Percentiles rank a stretch among this genome's conserved stretches.
These are phyloP conservation scores for Asbolus verrucosus DNA, from an alignment of 1,140 invertebrate species.

Conservation along the genomic window DNA sequence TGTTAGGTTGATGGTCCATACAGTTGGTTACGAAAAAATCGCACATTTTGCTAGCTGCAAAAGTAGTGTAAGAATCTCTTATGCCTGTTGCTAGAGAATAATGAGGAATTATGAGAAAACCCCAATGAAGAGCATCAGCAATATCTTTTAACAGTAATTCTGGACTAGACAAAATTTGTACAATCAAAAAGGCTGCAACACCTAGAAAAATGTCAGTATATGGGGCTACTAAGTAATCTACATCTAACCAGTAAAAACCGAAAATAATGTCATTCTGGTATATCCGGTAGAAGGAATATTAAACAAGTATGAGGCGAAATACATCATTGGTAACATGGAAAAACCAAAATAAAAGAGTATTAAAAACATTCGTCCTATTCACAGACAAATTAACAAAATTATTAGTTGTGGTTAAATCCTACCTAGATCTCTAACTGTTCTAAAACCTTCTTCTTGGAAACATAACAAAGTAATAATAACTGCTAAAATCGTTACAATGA, in stretches of 20 bases:
- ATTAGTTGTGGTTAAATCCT: neutral
- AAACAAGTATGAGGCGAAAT: slow-evolving; percentile 73
- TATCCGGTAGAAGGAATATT: slow-evolving; percentile 78
- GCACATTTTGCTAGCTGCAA: slow-evolving; percentile 45
- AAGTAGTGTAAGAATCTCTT: slow-evolving; percentile 50
- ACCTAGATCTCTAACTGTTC: slow-evolving; percentile 68
- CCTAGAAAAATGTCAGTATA: slow-evolving; percentile 64
- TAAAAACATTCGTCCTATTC: slow-evolving; percentile 58
- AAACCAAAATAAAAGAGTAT: slow-evolving; percentile 65
- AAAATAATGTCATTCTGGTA: slow-evolving; percentile 75
- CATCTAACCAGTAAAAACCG: slow-evolving; percentile 73
- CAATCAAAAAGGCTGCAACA: slow-evolving; percentile 75
- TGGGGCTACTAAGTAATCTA: neutral
- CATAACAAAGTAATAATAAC: slow-evolving; percentile 69
- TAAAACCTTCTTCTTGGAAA: slow-evolving; percentile 72
- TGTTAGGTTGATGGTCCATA: neutral
- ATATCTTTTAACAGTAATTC: slow-evolving; percentile 69
- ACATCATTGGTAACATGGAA: slow-evolving; percentile 70
- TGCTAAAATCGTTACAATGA: slow-evolving; percentile 68
- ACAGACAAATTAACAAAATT: neutral
- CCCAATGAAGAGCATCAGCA: slow-evolving; percentile 72
- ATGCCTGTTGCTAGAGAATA: slow-evolving; percentile 72
- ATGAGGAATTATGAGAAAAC: slow-evolving; percentile 78
- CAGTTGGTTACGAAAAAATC: slow-evolving; percentile 11
- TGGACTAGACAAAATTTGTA: slow-evolving; percentile 73